phyloP scores from a whole-genome alignment of 1,140 invertebrate genomes.

The Semibalanus balanoides region DNA sequence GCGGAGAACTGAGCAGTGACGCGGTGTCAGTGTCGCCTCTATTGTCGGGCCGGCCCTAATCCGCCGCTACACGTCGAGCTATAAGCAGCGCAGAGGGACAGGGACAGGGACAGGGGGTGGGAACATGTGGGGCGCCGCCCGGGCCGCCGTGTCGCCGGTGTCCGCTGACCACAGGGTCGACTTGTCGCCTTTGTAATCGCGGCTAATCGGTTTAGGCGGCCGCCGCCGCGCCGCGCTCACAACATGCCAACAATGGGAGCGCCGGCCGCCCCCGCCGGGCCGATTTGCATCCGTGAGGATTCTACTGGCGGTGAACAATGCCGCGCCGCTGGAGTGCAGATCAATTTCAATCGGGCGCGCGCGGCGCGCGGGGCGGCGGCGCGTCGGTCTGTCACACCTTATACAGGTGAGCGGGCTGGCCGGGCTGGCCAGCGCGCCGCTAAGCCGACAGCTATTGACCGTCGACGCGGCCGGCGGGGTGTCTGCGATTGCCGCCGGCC shows the following conservation, averaged over 20 bases:
- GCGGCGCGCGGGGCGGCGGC: too few relatives aligned
- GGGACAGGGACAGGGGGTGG: too few relatives aligned
- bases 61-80: background rate
- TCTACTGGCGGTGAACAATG: background rate
- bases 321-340: background rate
- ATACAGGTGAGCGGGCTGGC: background rate
- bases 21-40: too few relatives aligned
- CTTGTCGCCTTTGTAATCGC: background rate
- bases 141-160: background rate
- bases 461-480: too few relatives aligned
- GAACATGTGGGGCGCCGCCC: background rate
- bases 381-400: background rate
- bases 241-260: background rate
- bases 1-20: too few relatives aligned
- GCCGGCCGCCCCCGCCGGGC: too few relatives aligned
- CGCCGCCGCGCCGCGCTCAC: background rate
- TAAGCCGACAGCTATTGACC: background rate
- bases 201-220: background rate
- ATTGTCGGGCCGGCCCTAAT: background rate
- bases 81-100: background rate
- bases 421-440: too few relatives aligned
- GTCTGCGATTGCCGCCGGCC: background rate
- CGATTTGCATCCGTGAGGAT: background rate
- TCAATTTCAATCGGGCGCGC: background rate
- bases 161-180: background rate